phyloP scores from a whole-genome alignment of 2,888 invertebrate species.

The Idaea biselata region DNA sequence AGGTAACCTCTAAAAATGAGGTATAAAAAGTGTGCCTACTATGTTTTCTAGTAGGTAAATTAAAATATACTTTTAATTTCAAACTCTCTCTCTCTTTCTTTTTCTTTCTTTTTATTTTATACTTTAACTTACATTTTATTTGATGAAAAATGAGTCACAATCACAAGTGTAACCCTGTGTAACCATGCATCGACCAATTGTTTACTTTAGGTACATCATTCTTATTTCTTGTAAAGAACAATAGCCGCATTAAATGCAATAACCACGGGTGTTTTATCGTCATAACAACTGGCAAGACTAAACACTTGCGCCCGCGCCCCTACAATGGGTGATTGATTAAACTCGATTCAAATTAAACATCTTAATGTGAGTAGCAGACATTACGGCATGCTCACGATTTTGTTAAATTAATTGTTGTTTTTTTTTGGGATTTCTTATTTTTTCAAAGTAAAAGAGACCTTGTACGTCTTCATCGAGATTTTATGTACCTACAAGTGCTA shows the following conservation, averaged over 20 bases:
- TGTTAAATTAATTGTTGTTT: too few relatives aligned
- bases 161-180: too few relatives aligned
- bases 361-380: neutral
- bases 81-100: too few relatives aligned
- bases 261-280: slow-evolving; percentile 20
- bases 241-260: slow-evolving; percentile 21
- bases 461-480: too few relatives aligned
- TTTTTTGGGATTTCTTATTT: too few relatives aligned
- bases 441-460: too few relatives aligned
- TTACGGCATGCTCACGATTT: neutral
- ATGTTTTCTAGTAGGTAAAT: neutral
- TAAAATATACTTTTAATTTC: neutral
- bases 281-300: slow-evolving; percentile 27
- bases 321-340: slow-evolving; percentile 24
- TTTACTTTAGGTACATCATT: slow-evolving; percentile 11
- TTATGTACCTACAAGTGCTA: too few relatives aligned
- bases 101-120: too few relatives aligned
- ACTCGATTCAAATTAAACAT: slow-evolving; percentile 12
- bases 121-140: too few relatives aligned
- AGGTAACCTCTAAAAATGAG: too few relatives aligned
- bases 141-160: neutral
- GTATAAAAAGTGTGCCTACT: neutral
- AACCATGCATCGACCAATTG: neutral
- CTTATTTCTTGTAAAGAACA: slow-evolving; percentile 15
- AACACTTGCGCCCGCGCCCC: slow-evolving; percentile 20